phyloP scores from a whole-genome alignment of 1,140 invertebrate species.

The Planococcus citri region DNA sequence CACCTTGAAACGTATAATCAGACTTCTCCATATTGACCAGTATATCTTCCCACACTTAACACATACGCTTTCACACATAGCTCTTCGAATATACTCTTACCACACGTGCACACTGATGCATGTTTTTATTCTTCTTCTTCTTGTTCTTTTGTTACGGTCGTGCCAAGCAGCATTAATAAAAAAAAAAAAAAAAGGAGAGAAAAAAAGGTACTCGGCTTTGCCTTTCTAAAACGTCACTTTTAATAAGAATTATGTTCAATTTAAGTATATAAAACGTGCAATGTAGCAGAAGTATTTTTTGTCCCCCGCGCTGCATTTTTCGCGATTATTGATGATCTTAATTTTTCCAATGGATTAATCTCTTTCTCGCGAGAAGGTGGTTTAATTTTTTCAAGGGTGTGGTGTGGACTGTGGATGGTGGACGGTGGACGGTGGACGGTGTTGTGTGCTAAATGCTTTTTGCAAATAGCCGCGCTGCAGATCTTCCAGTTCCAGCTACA shows the following conservation, averaged over 20 bases:
- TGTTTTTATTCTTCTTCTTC: not conserved
- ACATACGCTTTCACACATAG: constrained; percentile 16
- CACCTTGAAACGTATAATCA: not conserved
- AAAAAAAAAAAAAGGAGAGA: not conserved
- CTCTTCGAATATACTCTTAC: constrained; percentile 2
- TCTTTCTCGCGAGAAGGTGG: too few relatives aligned
- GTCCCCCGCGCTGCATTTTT: not conserved
- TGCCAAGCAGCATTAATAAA: constrained; percentile 14
- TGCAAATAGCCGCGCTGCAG: too few relatives aligned
- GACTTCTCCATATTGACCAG: constrained; percentile 11
- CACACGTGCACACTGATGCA: constrained; percentile 9
- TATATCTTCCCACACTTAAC: constrained; percentile 15
- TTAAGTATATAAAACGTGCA: not conserved
- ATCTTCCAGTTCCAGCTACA: too few relatives aligned
- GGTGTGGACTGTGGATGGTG: too few relatives aligned
- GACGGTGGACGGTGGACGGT: too few relatives aligned
- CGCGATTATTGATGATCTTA: not conserved
- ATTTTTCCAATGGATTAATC: not conserved
- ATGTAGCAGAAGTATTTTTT: not conserved
- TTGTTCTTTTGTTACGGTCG: constrained; percentile 1
- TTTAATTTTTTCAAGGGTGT: not conserved
- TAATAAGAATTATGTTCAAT: constrained; percentile 15
- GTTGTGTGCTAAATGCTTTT: too few relatives aligned
- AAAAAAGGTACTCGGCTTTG: not conserved
- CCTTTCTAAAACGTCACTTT: constrained; percentile 20